Evolutionary conservation across 2,888 invertebrate species (phyloP).

Genomic region (Chrysina gloriosa): DNA sequence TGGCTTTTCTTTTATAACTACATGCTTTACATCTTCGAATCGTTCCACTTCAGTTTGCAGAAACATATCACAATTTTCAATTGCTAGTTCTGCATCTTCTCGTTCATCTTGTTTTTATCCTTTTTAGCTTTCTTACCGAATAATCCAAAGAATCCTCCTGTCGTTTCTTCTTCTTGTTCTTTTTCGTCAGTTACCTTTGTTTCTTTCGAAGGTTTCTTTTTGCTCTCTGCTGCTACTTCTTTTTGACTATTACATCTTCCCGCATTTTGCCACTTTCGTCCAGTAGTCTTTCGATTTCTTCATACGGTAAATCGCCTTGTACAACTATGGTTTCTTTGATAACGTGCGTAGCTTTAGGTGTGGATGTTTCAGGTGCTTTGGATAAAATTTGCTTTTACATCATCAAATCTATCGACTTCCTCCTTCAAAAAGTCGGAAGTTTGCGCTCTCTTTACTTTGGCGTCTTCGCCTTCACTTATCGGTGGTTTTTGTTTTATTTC

Average conservation of each 20-base stretch:
- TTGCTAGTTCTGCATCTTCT: neutral
- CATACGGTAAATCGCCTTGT: constrained; percentile 3
- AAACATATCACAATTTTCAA: constrained; percentile 49
- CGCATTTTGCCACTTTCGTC: constrained; percentile 8
- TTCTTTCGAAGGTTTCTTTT: constrained; percentile 4
- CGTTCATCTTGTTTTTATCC: constrained; percentile 39
- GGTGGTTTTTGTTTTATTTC: constrained; percentile 28
- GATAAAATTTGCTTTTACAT: constrained; percentile 46
- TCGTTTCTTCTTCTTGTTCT: constrained; percentile 9
- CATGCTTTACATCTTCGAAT: constrained; percentile 38
- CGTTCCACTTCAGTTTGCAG: constrained; percentile 39
- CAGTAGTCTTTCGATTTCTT: constrained; percentile 1
- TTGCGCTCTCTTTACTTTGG: constrained; percentile 53
- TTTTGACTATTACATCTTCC: constrained; percentile 22
- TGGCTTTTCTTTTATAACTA: constrained; percentile 35
- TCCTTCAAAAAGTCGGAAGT: constrained; percentile 53
- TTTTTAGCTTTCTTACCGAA: constrained; percentile 50
- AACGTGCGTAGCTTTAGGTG: constrained; percentile 4
- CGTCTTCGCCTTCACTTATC: constrained; percentile 46
- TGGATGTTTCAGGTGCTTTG: constrained; percentile 17
- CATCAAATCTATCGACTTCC: constrained; percentile 52
- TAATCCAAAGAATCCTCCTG: constrained; percentile 49
- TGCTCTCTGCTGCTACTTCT: constrained; percentile 34
- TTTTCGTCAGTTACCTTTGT: too few species aligned
- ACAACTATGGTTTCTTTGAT: constrained; percentile 26